Evolutionary conservation across 2,888 invertebrate genomes (phyloP).

Genomic region (Dicranocentrus wangi): DNA sequence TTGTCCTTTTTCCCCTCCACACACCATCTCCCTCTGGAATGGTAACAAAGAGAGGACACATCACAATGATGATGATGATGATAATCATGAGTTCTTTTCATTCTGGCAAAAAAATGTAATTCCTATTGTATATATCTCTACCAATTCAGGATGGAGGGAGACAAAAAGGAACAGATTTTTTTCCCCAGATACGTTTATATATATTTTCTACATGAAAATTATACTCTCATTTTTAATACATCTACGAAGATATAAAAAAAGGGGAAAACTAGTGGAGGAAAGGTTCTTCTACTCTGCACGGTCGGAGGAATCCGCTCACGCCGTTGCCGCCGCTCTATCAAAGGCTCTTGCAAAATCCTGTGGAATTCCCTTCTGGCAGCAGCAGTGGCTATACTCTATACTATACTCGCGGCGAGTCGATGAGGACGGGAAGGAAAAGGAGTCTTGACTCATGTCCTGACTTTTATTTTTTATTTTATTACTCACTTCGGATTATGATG

Average conservation of each 20-base stretch:
- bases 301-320: no score
- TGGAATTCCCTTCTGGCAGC: no score
- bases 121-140: slow-evolving; percentile 15
- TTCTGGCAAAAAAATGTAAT: slow-evolving; percentile 43
- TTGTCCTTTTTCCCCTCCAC: slow-evolving; percentile 19
- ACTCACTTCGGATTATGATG: slow-evolving; percentile 62
- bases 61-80: slow-evolving; percentile 30
- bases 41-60: slow-evolving; percentile 53
- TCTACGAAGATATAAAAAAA: neutral
- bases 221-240: slow-evolving; percentile 47
- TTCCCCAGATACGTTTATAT: neutral
- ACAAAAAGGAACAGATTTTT: slow-evolving; percentile 24
- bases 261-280: no score
- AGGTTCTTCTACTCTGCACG: no score
- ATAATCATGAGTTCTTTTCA: slow-evolving; percentile 38
- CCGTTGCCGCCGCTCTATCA: no score
- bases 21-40: slow-evolving; percentile 33
- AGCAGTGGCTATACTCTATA: no score
- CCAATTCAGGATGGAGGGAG: neutral
- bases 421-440: slow-evolving; percentile 21
- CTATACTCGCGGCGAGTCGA: no score
- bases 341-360: no score
- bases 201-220: slow-evolving; percentile 35
- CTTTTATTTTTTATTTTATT: slow-evolving; percentile 63
- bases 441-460: slow-evolving; percentile 59